Base-by-base conservation (phyloP, 2,113 vertebrate genomes). In the Pyxicephalus adspersus region DNA sequence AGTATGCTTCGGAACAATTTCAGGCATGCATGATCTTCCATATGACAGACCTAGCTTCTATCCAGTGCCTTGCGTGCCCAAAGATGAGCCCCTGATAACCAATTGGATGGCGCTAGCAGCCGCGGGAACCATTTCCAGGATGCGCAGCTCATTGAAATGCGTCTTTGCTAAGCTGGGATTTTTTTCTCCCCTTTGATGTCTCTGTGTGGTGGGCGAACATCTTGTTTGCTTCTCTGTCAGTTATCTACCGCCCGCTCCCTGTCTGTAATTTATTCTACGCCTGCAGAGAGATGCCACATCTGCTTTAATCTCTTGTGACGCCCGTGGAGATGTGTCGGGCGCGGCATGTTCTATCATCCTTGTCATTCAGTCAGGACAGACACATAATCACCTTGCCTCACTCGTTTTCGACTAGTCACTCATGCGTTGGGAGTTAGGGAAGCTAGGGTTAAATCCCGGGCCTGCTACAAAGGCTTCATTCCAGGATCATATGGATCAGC, bases 231-330 rank as follows among this genome's bases (percentile, higher is more conserved):
- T 76, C 55, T 23, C 58, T 64, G 34, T 58, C 73, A 63, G 29
- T 61, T 50, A 45, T 63, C 28, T 3, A n/a, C 57, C 28, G 73
- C 58, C 9, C 28, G 75, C 45, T 77, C 75, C 25, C 25, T 20
- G 45, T 26, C 17, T 63, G 31, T 77, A 64, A 77, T 77, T 45
- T 77, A 77, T 77, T 63, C 57, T 45, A 29, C 61, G 60, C 75
- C 61, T 63, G 64, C 76, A 19, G 76, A 19, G 76, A n/a, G 38
- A 77, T 22, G 23, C 50, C 34, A 22, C 71, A n/a, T 34, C 45
- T 18, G 51, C 76, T 77, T 66, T 66, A 54, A 55, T 77, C 76
- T 77, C 60, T 61, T 22, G 13, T 28, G 34, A 64, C 60, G 75
- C 61, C 75, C 17, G 57, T 50, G 57, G 58, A 51, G 74, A 64